Evolutionary conservation across 2,888 invertebrate species (phyloP).

Genomic region (Leucozona laternaria): DNA sequence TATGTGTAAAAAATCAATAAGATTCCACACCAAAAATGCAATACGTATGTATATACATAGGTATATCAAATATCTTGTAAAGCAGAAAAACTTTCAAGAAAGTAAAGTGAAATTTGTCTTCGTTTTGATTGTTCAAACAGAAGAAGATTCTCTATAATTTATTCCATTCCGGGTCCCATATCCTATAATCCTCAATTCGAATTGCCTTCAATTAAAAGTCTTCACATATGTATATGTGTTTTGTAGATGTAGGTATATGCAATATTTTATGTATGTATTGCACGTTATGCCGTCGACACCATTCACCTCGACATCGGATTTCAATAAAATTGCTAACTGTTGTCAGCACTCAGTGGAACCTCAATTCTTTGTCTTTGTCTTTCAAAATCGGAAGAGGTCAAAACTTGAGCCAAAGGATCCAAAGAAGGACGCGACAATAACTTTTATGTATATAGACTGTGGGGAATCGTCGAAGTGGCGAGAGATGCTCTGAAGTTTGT

Average conservation of each 20-base stretch:
- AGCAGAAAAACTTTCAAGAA: not conserved
- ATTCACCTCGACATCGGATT: conserved; percentile 65
- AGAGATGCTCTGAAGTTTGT: conserved; percentile 69
- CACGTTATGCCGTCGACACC: conserved; percentile 61
- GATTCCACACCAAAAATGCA: not conserved
- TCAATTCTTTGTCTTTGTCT: conserved; percentile 37
- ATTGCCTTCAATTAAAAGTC: conserved; percentile 16
- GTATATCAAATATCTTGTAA: not conserved
- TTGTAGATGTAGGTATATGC: not conserved
- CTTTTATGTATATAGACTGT: conserved; percentile 22
- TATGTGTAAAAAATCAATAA: not conserved
- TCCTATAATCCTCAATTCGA: conserved; percentile 1
- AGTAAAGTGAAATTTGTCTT: not conserved
- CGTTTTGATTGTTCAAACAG: conserved; percentile 22
- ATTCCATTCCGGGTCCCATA: conserved; percentile 14
- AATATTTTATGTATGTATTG: not conserved
- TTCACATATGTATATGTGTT: not conserved
- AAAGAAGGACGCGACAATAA: conserved; percentile 35
- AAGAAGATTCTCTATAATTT: conserved; percentile 43
- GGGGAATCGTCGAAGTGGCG: conserved; percentile 63
- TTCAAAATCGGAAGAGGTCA: not conserved
- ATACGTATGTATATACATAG: too few relatives aligned
- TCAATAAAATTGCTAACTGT: conserved; percentile 64
- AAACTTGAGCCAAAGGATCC: conserved; percentile 25
- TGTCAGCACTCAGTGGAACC: conserved; percentile 34